phyloP scores from a whole-genome alignment of 2,888 invertebrate genomes.

The Halocaridina rubra region DNA sequence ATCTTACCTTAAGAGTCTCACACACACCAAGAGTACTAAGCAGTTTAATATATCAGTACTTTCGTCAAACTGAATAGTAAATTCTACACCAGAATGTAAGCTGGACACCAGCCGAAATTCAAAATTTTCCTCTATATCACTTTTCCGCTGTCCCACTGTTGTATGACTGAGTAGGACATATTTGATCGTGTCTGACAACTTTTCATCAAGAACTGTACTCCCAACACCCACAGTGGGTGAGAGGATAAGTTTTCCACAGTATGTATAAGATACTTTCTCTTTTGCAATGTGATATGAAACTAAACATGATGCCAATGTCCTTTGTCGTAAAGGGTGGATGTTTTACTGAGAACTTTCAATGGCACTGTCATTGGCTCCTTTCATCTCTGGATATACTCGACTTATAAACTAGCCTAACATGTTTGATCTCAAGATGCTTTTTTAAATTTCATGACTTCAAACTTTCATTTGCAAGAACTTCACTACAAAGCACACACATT shows the following conservation, averaged over 20 bases:
- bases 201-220: conserved; percentile 2
- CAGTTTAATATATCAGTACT: background rate
- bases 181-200: background rate
- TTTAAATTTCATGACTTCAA: background rate
- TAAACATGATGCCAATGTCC: background rate
- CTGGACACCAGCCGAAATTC: too few species aligned
- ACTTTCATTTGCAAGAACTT: too few species aligned
- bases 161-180: background rate
- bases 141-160: background rate
- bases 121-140: background rate
- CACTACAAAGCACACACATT: too few species aligned
- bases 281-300: background rate
- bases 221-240: background rate
- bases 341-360: background rate
- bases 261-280: background rate
- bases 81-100: too few species aligned
- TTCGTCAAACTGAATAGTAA: background rate
- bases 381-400: background rate
- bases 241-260: background rate
- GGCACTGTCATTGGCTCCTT: background rate
- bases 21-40: background rate
- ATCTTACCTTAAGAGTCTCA: background rate
- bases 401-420: background rate
- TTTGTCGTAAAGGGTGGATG: background rate
- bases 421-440: background rate